Evolutionary conservation across 2,888 invertebrate species (phyloP), one percentile per base, ranked within the genome.

Genomic region (Meghimatium bilineatum): DNA sequence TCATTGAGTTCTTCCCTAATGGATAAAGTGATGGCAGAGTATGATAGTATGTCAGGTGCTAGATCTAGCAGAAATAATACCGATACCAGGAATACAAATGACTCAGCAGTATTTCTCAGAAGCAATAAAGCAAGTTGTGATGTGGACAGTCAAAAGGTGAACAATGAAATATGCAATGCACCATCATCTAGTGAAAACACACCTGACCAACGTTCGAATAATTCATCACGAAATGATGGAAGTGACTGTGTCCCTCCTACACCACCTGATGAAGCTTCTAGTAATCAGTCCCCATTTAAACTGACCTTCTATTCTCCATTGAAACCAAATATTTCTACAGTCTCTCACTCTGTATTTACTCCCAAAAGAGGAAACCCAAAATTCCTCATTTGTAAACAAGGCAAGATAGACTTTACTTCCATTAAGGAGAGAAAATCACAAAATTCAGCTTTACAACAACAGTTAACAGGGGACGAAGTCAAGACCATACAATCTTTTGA

Each of bases 241-340:
- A 90, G 91, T 87, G 92, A 92, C 52, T 91, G 88, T 85, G 87
- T 92, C 12, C 92, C 93, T 1, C 92, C 93, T 36, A 93, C 93
- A 6, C 93, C 93, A 3, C 92, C 92, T 29, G 89, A 88, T 69
- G 86, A 88, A n/a, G 84, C 80, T 72, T 83, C 71, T 20, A 66
- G 5, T 49, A 23, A 17, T 72, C 20, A 17, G 20, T 83, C 79
- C 3, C 74, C 83, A 29, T 69, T 67, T 36, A 84, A 44, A 66
- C 32, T 83, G 29, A 38, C 78, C 14, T 71, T 79, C 67, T 66
- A 49, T 56, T 79, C 83, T 60, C 83, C 83, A 60, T 34, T 63
- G 23, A 72, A 71, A 77, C 76, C 60, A 49, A 76, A 69, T 34
- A 29, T 32, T 60, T n/a, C 44, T 8, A 20, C 17, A 34, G 14